Conservation (phyloP, 2,113 vertebrate genomes). For the Callocephalon fimbriatum region DNA sequence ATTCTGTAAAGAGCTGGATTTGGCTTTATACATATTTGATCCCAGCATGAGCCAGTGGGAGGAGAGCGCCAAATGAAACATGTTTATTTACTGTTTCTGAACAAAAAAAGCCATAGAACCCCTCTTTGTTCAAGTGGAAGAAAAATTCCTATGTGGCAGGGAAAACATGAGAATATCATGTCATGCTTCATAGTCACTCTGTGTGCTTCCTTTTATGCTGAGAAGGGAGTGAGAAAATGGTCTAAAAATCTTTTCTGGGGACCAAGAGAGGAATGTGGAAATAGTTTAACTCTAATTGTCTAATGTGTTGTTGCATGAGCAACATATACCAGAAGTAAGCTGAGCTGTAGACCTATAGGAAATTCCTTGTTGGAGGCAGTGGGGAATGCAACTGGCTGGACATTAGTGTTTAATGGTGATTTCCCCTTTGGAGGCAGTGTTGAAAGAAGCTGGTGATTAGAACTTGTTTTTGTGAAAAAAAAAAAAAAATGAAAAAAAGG, state of each 20-base stretch:
- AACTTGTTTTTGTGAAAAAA: neutral
- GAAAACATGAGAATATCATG: neutral
- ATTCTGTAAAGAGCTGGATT: neutral
- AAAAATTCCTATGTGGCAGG: neutral
- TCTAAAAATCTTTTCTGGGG: neutral
- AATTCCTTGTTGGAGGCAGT: neutral
- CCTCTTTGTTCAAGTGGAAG: neutral
- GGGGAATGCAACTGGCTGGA: neutral
- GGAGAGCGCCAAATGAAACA: neutral
- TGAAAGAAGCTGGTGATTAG: neutral
- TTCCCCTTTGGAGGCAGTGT: neutral
- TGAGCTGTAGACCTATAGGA: neutral
- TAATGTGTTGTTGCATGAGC: fast-evolving
- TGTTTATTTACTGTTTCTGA: neutral
- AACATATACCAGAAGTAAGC: neutral
- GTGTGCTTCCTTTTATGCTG: neutral
- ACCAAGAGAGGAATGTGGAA: neutral
- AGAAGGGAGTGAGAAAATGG: neutral
- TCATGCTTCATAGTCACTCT: neutral
- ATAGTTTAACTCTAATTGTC: neutral
- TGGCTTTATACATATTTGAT: neutral
- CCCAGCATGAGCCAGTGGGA: neutral
- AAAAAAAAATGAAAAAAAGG: neutral
- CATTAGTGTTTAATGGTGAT: neutral
- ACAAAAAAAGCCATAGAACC: neutral